Evolutionary conservation across 1,140 invertebrate genomes (phyloP).

Genomic region (Hycleus cichorii): DNA sequence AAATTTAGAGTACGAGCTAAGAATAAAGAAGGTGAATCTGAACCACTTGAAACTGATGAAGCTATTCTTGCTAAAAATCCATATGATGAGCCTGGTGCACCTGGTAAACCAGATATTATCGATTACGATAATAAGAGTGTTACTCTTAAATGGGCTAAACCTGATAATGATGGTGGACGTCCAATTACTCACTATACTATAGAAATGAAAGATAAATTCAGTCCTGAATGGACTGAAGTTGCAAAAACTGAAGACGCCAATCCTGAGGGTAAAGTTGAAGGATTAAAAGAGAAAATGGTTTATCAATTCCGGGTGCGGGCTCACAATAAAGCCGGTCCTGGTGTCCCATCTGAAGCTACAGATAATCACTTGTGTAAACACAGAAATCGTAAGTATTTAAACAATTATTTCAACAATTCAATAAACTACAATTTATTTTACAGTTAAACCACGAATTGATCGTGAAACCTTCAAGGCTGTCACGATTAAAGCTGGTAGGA

Average conservation of each 20-base stretch:
- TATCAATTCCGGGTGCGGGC: slow-evolving; percentile 90
- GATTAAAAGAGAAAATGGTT: slow-evolving; percentile 85
- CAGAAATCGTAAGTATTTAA: slow-evolving; percentile 70
- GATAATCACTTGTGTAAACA: slow-evolving; percentile 91
- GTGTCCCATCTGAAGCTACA: slow-evolving; percentile 84
- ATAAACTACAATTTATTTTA: slow-evolving; percentile 4
- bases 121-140: slow-evolving; percentile 93
- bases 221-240: slow-evolving; percentile 82
- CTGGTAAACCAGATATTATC: slow-evolving; percentile 83
- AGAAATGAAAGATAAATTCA: slow-evolving; percentile 94
- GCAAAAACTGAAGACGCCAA: slow-evolving; percentile 69
- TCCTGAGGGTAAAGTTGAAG: slow-evolving; percentile 74
- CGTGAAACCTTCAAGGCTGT: slow-evolving; percentile 79
- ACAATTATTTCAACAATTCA: too few relatives aligned
- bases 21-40: slow-evolving; percentile 97
- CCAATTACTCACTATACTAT: slow-evolving; percentile 92
- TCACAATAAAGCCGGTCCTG: slow-evolving; percentile 83
- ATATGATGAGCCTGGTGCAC: slow-evolving; percentile 83
- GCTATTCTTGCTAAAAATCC: slow-evolving; percentile 91
- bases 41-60: slow-evolving; percentile 86
- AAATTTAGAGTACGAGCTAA: slow-evolving; percentile 97
- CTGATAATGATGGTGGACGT: slow-evolving; percentile 84
- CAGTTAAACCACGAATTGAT: slow-evolving; percentile 80
- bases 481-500: slow-evolving; percentile 81
- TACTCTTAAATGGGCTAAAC: slow-evolving; percentile 83